These are phyloP conservation scores for Disparrhopalites patrizii DNA, from an alignment of 2,888 invertebrate species.

Conservation along the genomic window DNA sequence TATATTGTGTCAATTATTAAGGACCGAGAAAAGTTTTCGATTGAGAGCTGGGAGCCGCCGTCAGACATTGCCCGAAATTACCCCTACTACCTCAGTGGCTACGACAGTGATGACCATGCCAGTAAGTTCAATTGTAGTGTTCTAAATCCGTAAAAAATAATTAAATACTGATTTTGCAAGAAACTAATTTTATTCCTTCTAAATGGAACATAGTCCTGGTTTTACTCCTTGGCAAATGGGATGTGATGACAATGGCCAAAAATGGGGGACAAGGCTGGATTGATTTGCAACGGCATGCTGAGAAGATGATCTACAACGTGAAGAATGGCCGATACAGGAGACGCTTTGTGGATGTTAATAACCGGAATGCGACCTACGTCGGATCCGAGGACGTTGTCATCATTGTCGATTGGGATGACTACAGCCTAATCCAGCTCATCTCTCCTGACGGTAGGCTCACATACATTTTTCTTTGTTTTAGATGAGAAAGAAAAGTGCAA, in stretches of 20 bases:
- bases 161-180: no score
- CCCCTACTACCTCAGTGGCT: constrained; percentile 1
- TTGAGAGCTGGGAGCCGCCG: neutral
- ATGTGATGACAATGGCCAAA: neutral
- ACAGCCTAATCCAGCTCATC: neutral
- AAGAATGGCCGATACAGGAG: no score
- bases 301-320: neutral
- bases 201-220: no score
- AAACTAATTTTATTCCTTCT: no score
- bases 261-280: neutral
- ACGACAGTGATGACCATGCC: neutral
- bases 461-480: neutral
- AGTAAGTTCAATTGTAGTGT: neutral
- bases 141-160: no score
- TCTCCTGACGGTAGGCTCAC: neutral
- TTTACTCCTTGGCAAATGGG: neutral
- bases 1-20: no score
- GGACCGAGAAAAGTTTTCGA: neutral
- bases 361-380: neutral
- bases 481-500: neutral
- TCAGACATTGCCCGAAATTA: neutral
- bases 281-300: neutral
- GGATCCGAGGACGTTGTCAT: neutral
- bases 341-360: no score
- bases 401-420: neutral